Evolutionary conservation across 1,140 invertebrate genomes (phyloP), one percentile per base, ranked within the genome.

Genomic region (Melitaea cinxia): DNA sequence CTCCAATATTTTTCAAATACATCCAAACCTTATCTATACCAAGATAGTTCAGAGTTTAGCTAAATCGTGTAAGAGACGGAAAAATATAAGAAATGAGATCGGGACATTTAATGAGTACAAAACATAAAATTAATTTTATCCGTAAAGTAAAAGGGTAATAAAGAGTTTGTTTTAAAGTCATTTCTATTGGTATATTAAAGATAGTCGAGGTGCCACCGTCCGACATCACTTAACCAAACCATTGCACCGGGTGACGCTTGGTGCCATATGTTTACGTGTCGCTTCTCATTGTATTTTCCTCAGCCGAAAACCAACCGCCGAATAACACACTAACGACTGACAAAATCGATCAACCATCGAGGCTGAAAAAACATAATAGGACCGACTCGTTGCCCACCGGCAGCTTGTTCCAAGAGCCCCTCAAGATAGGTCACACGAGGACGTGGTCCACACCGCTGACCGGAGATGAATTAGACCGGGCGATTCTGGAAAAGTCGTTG

Each of bases 401-500:
- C 4, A 83, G 77, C 47, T 71, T 77, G 15, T 86, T 80, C 70
- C 79, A 77, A 69, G 82, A 85, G 60, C 82, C 82, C 19, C 68
- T 80, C 52, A 62, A 64, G 35, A 82, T 89, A 23, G 84, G 78
- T 73, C 94, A 94, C 88, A 93, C 93, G 85, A 91, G 94, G 87
- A 94, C 94, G 66, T 85, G 93, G 80, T 94, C 94, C 77, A 93
- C 94, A 80, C 94, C 94, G 63, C 83, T 94, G 70, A 92, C 92
- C 52, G 88, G 87, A 5, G 92, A 89, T 78, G 90, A 73, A 88
- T 85, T 65, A 89, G 94, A 77, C 92, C 94, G 78, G 88, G 94
- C 73, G 92, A 92, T 83, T 2, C 85, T 94, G 33, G 92, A 94
- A 30, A 78, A 79, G 47, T 65, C 65, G 2, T 67, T 64, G 19